Conservation (phyloP, 2,888 invertebrate species). For the Selenia dentaria region DNA sequence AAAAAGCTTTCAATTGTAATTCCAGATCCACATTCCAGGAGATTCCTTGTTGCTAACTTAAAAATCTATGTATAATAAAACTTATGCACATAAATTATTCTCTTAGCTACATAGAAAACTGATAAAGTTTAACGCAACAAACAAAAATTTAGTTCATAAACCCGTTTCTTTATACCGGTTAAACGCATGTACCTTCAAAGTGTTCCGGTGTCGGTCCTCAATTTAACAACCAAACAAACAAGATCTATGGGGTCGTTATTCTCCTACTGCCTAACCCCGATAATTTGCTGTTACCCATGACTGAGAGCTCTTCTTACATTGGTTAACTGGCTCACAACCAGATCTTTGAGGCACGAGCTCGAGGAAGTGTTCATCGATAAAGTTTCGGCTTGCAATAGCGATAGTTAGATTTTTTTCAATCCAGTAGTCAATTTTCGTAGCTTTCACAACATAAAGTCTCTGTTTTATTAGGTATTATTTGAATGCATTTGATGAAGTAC, state of each 20-base stretch:
- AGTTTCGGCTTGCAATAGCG: neutral
- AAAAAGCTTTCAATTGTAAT: too few relatives aligned
- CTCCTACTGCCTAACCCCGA: conserved; percentile 11
- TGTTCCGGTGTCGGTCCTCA: neutral
- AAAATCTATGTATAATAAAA: too few relatives aligned
- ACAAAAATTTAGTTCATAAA: neutral
- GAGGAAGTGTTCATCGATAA: conserved; percentile 11
- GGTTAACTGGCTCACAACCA: conserved; percentile 5
- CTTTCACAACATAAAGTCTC: too few relatives aligned
- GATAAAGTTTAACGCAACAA: too few relatives aligned
- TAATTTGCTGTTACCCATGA: conserved; percentile 18
- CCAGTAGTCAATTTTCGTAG: too few relatives aligned
- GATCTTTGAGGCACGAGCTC: conserved; percentile 15
- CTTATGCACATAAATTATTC: too few relatives aligned
- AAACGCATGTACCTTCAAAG: neutral
- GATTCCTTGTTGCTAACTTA: too few relatives aligned
- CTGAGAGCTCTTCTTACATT: conserved; percentile 13
- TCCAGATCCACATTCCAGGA: too few relatives aligned
- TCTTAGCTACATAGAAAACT: too few relatives aligned
- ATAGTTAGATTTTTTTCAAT: too few relatives aligned
- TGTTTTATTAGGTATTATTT: too few relatives aligned
- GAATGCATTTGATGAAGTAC: too few relatives aligned
- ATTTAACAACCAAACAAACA: conserved; percentile 10
- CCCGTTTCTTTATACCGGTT: neutral
- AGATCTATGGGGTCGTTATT: conserved; percentile 20